Base-by-base conservation (phyloP, 2,888 invertebrate genomes). In the Pseudanteris insignis region DNA sequence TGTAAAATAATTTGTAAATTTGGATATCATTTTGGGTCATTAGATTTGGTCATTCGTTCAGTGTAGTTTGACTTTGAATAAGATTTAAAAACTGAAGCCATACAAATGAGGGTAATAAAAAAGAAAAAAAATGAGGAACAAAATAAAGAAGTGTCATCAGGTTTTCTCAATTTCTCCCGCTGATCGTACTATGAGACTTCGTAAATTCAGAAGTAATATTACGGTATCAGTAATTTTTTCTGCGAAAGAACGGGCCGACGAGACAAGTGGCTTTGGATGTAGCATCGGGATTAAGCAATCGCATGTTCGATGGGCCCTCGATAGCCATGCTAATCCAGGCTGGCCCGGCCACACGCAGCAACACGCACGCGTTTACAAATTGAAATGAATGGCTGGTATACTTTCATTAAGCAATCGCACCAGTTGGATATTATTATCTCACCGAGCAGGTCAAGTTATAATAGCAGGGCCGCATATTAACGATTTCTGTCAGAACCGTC, bases 311-410 rank as follows among this genome's bases (percentile, higher is more conserved):
- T 74, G 72, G 67, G 61, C 68, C 67, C 63, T 73, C 69, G 73
- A 75, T 75, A 75, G 72, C 69, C 70, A 73, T 73, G 75, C 72
- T 75, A 75, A 75, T 74, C 71, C 70, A 47, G 36, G 51, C 33
- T 33, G 25, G 55, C 25, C 43, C 13, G 58, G 59, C 59, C 59
- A 59, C 59, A 59, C 51, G 59, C 59, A 59, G 59, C 30, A 53
- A 53, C 59, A 59, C 59, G 59, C 59, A 53, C 51, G 51, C 51
- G 59, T 59, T 51, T 59, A 59, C 59, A 59, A 59, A 59, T 59
- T 59, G 59, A 59, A 59, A 59, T 59, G 51, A 59, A 59, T 59
- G 59, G 59, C 59, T 46, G 51, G 51, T 59, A 59, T 59, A 59
- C 59, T 59, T 59, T 59, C 59, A 59, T 59, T 59, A 59, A 59